Percentiles rank a stretch among this genome's conserved stretches.
Evolutionary conservation across 2,797 vertebrate species (phyloP).

Genomic region (Hybognathus amarus): DNA sequence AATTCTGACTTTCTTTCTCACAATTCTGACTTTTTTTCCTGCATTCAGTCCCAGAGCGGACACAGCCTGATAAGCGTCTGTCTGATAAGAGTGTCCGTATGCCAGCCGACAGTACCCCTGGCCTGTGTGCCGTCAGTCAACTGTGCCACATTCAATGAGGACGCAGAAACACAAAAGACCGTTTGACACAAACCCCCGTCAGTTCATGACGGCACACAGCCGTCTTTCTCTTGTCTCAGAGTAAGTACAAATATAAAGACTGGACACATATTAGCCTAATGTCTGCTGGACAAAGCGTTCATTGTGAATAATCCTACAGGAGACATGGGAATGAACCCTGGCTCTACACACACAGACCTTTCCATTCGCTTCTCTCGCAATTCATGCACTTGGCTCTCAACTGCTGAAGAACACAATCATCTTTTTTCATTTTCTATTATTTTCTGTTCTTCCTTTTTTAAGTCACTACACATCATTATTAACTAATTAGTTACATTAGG

Average conservation of each 20-base stretch:
- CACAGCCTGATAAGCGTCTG: too few relatives aligned
- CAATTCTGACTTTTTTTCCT: too few relatives aligned
- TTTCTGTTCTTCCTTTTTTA: neutral
- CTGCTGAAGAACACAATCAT: conserved; percentile 30
- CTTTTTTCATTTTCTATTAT: conserved; percentile 13
- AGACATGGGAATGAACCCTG: conserved; percentile 62
- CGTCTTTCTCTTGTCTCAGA: conserved; percentile 54
- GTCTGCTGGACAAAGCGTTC: conserved; percentile 60
- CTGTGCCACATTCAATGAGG: conserved; percentile 48
- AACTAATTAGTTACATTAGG: neutral
- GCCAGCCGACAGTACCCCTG: conserved; percentile 23
- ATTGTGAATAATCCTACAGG: conserved; percentile 62
- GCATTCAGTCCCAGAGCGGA: too few relatives aligned
- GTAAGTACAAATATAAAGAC: conserved; percentile 63
- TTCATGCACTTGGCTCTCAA: conserved; percentile 24
- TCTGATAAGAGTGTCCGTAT: neutral
- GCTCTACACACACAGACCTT: conserved; percentile 39
- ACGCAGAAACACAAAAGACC: conserved; percentile 50
- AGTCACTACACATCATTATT: neutral
- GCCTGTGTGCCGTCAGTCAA: conserved; percentile 25
- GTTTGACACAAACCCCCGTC: conserved; percentile 50
- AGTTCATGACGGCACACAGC: conserved; percentile 52
- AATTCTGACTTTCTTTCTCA: too few relatives aligned
- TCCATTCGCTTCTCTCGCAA: conserved; percentile 21
- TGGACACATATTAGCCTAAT: conserved; percentile 63